phyloP scores from a whole-genome alignment of 2,113 vertebrate genomes.

The Regulus satrapa region DNA sequence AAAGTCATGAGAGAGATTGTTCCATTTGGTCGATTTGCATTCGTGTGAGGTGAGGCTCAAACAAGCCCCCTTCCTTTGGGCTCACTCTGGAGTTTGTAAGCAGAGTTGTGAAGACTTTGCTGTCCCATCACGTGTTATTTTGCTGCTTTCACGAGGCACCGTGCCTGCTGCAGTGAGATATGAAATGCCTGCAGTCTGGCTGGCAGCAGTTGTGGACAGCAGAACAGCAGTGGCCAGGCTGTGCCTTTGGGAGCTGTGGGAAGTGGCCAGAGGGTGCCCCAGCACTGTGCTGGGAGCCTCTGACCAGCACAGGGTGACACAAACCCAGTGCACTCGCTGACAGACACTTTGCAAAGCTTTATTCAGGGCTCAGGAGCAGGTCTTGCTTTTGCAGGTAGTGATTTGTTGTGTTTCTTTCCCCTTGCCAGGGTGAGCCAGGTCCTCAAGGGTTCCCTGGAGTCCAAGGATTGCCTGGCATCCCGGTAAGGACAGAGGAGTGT shows the following conservation, averaged over 20 bases:
- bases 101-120: background rate
- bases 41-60: background rate
- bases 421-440: constrained; percentile 81
- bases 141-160: background rate
- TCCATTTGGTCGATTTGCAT: background rate
- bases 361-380: background rate
- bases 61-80: background rate
- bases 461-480: constrained; percentile 70
- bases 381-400: background rate
- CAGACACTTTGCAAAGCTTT: background rate
- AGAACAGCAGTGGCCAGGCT: background rate
- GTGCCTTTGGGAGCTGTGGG: background rate
- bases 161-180: rapidly evolving
- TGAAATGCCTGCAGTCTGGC: background rate
- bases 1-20: background rate
- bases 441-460: constrained; percentile 75
- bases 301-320: background rate
- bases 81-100: background rate
- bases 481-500: constrained; percentile 69
- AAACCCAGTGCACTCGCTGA: background rate
- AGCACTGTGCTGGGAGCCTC: background rate
- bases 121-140: background rate
- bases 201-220: background rate
- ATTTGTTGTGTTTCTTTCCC: background rate
- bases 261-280: background rate